These are phyloP conservation scores for Tethea ocularis DNA, from an alignment of 2,888 invertebrate species.

Conservation along the genomic window DNA sequence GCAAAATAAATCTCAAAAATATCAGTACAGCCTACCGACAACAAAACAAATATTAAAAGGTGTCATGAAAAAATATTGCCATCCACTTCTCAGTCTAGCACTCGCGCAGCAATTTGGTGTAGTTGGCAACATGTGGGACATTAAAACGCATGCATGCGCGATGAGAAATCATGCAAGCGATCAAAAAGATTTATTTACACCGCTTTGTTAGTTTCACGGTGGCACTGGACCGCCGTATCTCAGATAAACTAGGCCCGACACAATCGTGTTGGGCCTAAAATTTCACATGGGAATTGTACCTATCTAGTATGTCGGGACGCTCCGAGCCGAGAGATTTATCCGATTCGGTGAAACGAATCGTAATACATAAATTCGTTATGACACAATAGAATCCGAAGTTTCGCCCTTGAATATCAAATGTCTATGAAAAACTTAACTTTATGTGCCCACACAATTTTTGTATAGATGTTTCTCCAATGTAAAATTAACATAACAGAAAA, in stretches of 20 bases:
- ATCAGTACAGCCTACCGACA: constrained; percentile 9
- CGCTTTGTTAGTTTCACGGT: constrained; percentile 23
- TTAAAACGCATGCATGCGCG: constrained; percentile 19
- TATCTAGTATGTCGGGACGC: constrained; percentile 22
- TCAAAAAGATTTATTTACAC: constrained; percentile 52
- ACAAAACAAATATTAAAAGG: constrained; percentile 9
- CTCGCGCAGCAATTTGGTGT: constrained; percentile 18
- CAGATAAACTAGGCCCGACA: constrained; percentile 26
- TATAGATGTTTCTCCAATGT: not conserved
- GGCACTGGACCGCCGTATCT: constrained; percentile 23
- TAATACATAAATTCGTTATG: constrained; percentile 16
- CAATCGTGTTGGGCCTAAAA: constrained; percentile 27
- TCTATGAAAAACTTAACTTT: not conserved
- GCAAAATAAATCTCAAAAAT: too few relatives aligned
- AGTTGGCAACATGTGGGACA: constrained; percentile 32
- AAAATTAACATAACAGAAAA: not conserved
- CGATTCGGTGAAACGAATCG: constrained; percentile 17
- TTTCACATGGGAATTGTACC: constrained; percentile 33
- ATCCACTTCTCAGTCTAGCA: constrained; percentile 7
- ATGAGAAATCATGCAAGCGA: constrained; percentile 42
- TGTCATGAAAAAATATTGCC: not conserved
- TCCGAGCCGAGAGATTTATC: constrained; percentile 11
- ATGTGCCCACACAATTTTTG: not conserved
- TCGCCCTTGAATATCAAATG: constrained; percentile 13
- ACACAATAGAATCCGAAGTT: constrained; percentile 12